These are phyloP conservation scores for Prenolepis imparis DNA, from an alignment of 2,888 invertebrate genomes.

Conservation along the genomic window DNA sequence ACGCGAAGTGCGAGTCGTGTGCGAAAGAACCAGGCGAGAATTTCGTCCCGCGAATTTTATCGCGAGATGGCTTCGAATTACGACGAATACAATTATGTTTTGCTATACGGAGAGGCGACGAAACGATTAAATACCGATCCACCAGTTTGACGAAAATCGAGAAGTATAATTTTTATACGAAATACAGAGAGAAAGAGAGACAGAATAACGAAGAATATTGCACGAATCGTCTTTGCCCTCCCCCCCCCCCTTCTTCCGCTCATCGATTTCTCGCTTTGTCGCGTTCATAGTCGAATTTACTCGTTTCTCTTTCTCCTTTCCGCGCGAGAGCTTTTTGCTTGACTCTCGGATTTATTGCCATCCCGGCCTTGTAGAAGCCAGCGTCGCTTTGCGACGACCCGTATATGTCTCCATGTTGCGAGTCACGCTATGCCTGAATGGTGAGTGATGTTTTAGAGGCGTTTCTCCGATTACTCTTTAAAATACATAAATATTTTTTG, in stretches of 20 bases:
- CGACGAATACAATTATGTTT: neutral
- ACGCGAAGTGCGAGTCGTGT: neutral
- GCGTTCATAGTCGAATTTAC: neutral
- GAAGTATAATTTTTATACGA: neutral
- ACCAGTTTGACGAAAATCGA: neutral
- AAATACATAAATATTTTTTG: neutral
- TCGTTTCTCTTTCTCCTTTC: neutral
- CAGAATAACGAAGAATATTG: too few species aligned
- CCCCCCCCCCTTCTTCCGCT: neutral
- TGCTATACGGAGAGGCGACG: neutral
- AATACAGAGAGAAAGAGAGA: too few species aligned
- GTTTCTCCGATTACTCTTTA: neutral
- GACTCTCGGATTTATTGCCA: neutral
- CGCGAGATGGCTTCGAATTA: neutral
- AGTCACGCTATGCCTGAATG: constrained; percentile 1
- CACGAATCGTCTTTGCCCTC: neutral
- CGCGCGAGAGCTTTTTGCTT: neutral
- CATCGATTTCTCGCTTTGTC: neutral
- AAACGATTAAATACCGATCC: neutral
- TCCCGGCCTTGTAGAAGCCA: neutral
- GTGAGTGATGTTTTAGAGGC: neutral
- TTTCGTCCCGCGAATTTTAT: neutral
- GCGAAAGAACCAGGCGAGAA: neutral
- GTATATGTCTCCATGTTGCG: neutral
- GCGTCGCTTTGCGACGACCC: neutral